Evolutionary conservation across 1,140 invertebrate genomes (phyloP).

Genomic region (Trinorchestia longiramus): DNA sequence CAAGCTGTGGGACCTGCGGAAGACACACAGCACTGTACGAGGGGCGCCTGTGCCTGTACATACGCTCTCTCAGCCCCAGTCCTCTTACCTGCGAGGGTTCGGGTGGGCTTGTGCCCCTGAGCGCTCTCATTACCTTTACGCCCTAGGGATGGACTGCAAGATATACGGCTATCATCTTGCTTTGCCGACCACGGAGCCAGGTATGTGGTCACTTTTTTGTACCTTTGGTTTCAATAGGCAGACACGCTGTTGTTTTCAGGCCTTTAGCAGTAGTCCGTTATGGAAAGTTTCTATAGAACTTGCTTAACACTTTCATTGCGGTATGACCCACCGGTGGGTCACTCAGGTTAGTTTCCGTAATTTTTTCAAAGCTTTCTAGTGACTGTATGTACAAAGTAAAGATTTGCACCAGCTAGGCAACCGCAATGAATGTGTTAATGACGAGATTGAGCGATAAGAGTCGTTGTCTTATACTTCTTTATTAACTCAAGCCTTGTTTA

Average conservation of each 20-base stretch:
- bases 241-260: background rate
- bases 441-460: no score
- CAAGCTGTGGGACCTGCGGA: conserved; percentile 89
- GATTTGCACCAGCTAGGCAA: no score
- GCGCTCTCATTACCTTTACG: conserved; percentile 79
- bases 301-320: no score
- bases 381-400: no score
- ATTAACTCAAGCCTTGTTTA: no score
- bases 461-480: no score
- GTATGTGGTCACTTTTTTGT: conserved; percentile 13
- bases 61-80: conserved; percentile 79
- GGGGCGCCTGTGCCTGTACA: conserved; percentile 80
- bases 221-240: background rate
- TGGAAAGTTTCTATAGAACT: no score
- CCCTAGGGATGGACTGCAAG: conserved; percentile 86
- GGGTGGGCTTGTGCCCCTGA: conserved; percentile 83
- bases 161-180: conserved; percentile 88
- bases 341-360: no score
- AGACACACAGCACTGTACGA: conserved; percentile 80
- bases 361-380: no score
- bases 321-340: no score
- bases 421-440: no score
- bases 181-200: conserved; percentile 74
- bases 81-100: conserved; percentile 79
- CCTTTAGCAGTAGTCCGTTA: background rate